These are phyloP conservation scores for Heliconius erato DNA, from an alignment of 2,888 invertebrate genomes.

Conservation along the genomic window DNA sequence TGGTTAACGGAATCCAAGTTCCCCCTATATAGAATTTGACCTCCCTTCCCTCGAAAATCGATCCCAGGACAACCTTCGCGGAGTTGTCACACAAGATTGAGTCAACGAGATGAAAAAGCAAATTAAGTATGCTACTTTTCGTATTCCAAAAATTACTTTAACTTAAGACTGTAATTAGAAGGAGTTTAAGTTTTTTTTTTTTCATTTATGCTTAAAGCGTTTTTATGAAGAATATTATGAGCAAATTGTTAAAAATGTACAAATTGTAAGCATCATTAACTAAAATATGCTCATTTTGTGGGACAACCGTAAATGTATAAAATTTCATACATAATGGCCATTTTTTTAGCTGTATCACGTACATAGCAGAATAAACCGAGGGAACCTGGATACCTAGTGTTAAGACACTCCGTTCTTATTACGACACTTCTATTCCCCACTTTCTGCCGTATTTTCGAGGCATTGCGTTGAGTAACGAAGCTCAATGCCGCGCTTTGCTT, in stretches of 20 bases:
- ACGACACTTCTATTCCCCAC: no score
- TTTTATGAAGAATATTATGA: slow-evolving; percentile 36
- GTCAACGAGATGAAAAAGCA: not conserved
- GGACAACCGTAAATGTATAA: slow-evolving; percentile 28
- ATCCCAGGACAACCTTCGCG: not conserved
- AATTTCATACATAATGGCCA: not conserved
- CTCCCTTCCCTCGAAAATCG: not conserved
- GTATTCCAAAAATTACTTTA: not conserved
- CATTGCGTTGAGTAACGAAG: no score
- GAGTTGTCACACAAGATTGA: not conserved
- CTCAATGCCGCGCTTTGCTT: no score
- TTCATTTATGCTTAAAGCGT: slow-evolving; percentile 13
- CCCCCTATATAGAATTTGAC: no score
- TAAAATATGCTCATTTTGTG: slow-evolving; percentile 31
- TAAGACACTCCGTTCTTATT: not conserved
- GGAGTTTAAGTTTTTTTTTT: slow-evolving; percentile 6
- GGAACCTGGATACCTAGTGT: not conserved
- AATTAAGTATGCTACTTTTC: not conserved
- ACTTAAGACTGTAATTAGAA: slow-evolving; percentile 22
- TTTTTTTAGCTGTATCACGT: not conserved
- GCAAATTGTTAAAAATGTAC: slow-evolving; percentile 28
- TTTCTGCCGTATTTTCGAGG: no score
- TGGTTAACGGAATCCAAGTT: no score
- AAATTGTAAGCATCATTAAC: slow-evolving; percentile 42
- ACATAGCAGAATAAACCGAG: not conserved